A percentile compares a stretch with the other conserved stretches of the same genome.
phyloP scores from a whole-genome alignment of 2,113 vertebrate genomes.

The Seriola dumerili region DNA sequence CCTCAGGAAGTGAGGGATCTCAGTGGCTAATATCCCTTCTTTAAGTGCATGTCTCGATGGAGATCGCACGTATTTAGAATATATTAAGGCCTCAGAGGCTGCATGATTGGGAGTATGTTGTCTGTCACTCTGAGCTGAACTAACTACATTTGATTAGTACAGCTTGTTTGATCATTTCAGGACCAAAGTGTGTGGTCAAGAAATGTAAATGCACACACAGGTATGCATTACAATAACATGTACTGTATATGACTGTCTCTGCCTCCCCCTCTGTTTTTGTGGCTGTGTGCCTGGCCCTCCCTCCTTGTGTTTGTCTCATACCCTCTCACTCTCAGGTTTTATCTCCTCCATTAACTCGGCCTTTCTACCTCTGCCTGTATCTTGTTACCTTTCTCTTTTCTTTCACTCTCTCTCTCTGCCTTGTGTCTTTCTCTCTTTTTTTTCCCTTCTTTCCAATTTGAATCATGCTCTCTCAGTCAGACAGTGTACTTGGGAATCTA shows the following conservation, averaged over 20 bases:
- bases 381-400: conserved; percentile 5
- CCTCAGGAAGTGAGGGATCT: background rate
- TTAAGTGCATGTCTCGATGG: background rate
- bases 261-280: background rate
- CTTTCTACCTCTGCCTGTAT: background rate
- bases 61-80: background rate
- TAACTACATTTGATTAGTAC: too few species aligned
- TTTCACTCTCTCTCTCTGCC: background rate
- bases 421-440: background rate
- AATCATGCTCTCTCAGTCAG: conserved; percentile 33
- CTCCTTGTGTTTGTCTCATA: background rate
- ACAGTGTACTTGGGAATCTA: background rate
- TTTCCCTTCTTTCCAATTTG: background rate
- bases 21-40: background rate
- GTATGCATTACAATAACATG: background rate
- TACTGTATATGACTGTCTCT: background rate
- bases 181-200: too few species aligned
- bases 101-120: background rate
- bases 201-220: too few species aligned
- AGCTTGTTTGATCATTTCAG: background rate
- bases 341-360: background rate
- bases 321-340: background rate
- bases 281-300: conserved; percentile 5
- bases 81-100: background rate
- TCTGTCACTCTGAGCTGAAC: background rate